phyloP scores from a whole-genome alignment of 2,888 invertebrate species.

The Cabera pusaria region DNA sequence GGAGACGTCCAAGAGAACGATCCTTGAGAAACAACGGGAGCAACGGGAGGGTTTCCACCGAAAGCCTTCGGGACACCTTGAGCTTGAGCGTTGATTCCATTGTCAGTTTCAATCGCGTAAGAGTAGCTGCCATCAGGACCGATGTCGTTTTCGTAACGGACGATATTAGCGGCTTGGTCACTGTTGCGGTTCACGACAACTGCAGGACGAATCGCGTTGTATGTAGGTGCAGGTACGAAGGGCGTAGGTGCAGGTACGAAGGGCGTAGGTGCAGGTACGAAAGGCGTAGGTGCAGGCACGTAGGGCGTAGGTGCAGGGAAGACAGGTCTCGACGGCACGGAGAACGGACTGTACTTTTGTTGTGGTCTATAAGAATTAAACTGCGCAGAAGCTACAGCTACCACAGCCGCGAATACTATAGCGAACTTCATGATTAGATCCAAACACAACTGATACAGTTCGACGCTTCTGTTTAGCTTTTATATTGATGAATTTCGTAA shows the following conservation, averaged over 20 bases:
- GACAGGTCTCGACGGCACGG: too few relatives aligned
- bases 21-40: constrained; percentile 73
- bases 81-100: constrained; percentile 84
- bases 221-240: constrained; percentile 6
- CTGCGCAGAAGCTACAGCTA: constrained; percentile 61
- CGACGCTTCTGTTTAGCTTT: too few relatives aligned
- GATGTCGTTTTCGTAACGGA: constrained; percentile 63
- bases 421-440: too few relatives aligned
- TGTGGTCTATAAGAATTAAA: too few relatives aligned
- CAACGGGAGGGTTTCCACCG: constrained; percentile 65
- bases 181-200: constrained; percentile 38
- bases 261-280: constrained; percentile 14
- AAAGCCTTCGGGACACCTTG: constrained; percentile 81
- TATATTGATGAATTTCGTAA: too few relatives aligned
- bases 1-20: constrained; percentile 82
- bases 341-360: too few relatives aligned
- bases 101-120: constrained; percentile 83
- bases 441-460: too few relatives aligned
- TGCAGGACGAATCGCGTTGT: too few relatives aligned
- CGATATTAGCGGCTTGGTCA: constrained; percentile 53
- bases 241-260: constrained; percentile 14
- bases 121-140: constrained; percentile 74
- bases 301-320: constrained; percentile 13
- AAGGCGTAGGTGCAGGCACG: constrained; percentile 13
- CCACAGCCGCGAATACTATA: constrained; percentile 49